phyloP scores from a whole-genome alignment of 2,113 vertebrate species.

The Thryonomys swinderianus region DNA sequence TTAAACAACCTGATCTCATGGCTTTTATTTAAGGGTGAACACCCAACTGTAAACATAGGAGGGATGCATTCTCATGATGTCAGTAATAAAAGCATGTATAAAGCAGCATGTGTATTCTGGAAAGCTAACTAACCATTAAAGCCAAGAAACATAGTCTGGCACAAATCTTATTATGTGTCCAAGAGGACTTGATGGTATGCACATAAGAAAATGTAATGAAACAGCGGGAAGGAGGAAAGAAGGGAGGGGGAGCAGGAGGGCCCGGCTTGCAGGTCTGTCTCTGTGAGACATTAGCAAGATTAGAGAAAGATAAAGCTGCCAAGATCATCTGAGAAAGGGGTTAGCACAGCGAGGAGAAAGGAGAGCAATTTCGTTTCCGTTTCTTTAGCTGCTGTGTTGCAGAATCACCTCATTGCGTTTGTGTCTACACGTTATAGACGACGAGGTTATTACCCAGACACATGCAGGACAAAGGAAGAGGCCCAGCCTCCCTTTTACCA shows the following conservation, averaged over 20 bases:
- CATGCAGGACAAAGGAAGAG: slow-evolving; percentile 43
- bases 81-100: slow-evolving; percentile 87
- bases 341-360: slow-evolving; percentile 47
- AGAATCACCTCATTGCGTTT: slow-evolving; percentile 45
- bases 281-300: slow-evolving; percentile 54
- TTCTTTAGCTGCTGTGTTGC: slow-evolving; percentile 34
- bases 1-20: slow-evolving; percentile 81
- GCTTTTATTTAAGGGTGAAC: slow-evolving; percentile 85
- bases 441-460: slow-evolving; percentile 56
- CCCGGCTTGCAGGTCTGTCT: slow-evolving; percentile 27
- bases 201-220: slow-evolving; percentile 82
- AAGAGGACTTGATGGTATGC: slow-evolving; percentile 83
- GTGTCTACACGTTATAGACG: slow-evolving; percentile 58
- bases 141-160: slow-evolving; percentile 89
- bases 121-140: slow-evolving; percentile 84
- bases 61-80: slow-evolving; percentile 87
- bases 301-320: slow-evolving; percentile 63
- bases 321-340: slow-evolving; percentile 74
- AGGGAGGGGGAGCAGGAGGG: slow-evolving; percentile 2
- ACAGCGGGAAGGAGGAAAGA: slow-evolving; percentile 67
- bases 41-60: slow-evolving; percentile 85
- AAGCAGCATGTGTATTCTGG: slow-evolving; percentile 87
- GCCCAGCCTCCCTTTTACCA: slow-evolving; percentile 70
- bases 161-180: slow-evolving; percentile 85
- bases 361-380: slow-evolving; percentile 55